Percentiles rank a stretch among this genome's conserved stretches.
Evolutionary conservation across 2,888 invertebrate species (phyloP).

Genomic region (Caradrina kadenii): DNA sequence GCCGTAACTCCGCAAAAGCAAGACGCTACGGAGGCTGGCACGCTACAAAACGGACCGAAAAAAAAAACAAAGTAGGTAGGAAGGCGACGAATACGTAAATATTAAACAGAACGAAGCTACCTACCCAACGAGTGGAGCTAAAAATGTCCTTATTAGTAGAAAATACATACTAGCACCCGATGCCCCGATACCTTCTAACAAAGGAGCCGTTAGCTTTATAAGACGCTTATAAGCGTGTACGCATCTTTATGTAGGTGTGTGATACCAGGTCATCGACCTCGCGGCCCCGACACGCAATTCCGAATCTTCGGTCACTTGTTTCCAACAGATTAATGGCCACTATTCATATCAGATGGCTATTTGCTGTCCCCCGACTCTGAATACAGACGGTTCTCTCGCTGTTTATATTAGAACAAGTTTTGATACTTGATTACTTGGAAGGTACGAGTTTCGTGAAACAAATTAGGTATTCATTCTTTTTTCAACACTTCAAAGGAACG

Average conservation of each 20-base stretch:
- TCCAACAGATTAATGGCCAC: conserved; percentile 74
- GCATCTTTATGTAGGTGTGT: conserved; percentile 60
- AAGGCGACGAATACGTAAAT: conserved; percentile 61
- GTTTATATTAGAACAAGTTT: conserved; percentile 61
- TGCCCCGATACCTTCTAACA: conserved; percentile 58
- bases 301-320: conserved; percentile 73
- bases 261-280: conserved; percentile 62
- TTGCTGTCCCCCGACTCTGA: conserved; percentile 62
- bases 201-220: conserved; percentile 65
- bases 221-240: conserved; percentile 60
- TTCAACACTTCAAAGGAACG: conserved; percentile 42
- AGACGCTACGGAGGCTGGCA: conserved; percentile 26
- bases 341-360: conserved; percentile 73
- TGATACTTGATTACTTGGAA: conserved; percentile 16
- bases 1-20: conserved; percentile 34
- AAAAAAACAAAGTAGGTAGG: conserved; percentile 22
- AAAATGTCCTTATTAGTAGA: conserved; percentile 74
- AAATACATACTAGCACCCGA: conserved; percentile 56
- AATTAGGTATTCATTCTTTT: conserved; percentile 55
- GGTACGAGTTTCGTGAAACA: conserved; percentile 9
- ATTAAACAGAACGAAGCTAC: conserved; percentile 65
- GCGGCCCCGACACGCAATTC: conserved; percentile 63
- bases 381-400: conserved; percentile 57
- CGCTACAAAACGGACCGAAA: conserved; percentile 16
- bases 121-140: conserved; percentile 67